phyloP scores from a whole-genome alignment of 2,888 invertebrate genomes.

The Perizoma affinitatum region DNA sequence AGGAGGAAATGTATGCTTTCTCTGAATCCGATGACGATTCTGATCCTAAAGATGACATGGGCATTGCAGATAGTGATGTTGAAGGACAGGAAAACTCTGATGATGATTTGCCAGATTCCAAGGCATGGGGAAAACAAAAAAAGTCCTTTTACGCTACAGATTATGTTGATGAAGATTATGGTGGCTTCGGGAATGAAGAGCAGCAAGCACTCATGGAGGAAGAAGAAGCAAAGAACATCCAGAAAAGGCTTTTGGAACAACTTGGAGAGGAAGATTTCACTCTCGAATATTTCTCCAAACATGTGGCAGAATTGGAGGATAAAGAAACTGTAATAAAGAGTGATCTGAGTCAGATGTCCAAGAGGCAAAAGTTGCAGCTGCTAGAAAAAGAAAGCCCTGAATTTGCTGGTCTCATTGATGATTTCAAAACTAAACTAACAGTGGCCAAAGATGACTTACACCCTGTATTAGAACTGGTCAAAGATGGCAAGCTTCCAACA shows the following conservation, averaged over 20 bases:
- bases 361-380: constrained; percentile 89
- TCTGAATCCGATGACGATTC: constrained; percentile 75
- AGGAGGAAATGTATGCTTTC: constrained; percentile 87
- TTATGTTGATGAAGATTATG: constrained; percentile 94
- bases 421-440: constrained; percentile 89
- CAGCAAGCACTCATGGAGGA: constrained; percentile 91
- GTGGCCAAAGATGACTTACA: constrained; percentile 87
- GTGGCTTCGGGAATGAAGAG: constrained; percentile 87
- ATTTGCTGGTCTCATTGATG: constrained; percentile 89
- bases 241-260: constrained; percentile 89
- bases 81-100: constrained; percentile 88
- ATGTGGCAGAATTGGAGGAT: constrained; percentile 64
- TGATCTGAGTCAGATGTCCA: constrained; percentile 90
- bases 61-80: constrained; percentile 88
- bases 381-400: constrained; percentile 95
- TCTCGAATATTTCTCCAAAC: constrained; percentile 82
- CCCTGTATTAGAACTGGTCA: constrained; percentile 87
- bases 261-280: constrained; percentile 91
- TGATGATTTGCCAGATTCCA: constrained; percentile 89
- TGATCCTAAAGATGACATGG: constrained; percentile 74
- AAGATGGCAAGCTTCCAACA: constrained; percentile 85
- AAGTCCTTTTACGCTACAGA: constrained; percentile 93
- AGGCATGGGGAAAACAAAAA: constrained; percentile 95
- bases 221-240: constrained; percentile 92
- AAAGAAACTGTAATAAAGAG: constrained; percentile 87